Conservation (phyloP, 1,140 invertebrate genomes). For the Drosophila dunni region DNA sequence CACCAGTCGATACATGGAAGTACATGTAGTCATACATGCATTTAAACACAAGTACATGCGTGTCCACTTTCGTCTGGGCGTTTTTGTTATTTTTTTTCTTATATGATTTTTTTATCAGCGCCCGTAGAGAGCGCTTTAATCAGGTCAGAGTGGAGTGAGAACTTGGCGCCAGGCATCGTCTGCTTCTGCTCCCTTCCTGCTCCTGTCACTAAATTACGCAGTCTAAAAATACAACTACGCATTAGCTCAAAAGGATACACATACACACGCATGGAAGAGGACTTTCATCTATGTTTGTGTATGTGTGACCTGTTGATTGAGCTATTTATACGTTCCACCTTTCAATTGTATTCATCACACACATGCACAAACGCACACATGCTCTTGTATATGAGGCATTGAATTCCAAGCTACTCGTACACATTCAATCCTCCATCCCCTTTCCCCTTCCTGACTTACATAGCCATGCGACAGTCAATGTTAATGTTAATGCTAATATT, state of each 20-base stretch:
- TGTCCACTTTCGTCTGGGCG: conserved; percentile 25
- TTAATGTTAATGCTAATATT: conserved; percentile 19
- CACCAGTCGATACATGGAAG: not conserved
- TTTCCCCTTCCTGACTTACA: not conserved
- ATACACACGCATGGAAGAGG: not conserved
- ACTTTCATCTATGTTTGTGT: conserved; percentile 7
- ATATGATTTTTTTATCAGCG: conserved; percentile 24
- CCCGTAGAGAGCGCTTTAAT: conserved; percentile 8
- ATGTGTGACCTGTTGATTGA: conserved; percentile 63
- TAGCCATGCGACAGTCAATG: conserved; percentile 6
- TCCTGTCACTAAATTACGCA: not conserved
- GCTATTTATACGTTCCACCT: conserved; percentile 28
- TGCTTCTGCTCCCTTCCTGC: conserved; percentile 4
- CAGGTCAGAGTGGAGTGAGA: not conserved
- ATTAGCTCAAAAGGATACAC: conserved; percentile 24
- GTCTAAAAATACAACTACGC: conserved; percentile 40
- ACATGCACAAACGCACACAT: not conserved
- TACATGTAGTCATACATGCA: conserved; percentile 11
- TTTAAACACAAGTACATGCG: conserved; percentile 17
- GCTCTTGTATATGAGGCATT: conserved; percentile 11
- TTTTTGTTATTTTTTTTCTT: conserved; percentile 18
- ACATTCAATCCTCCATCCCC: not conserved
- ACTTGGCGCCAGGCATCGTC: conserved; percentile 9
- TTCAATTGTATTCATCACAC: not conserved
- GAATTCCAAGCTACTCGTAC: conserved; percentile 24